Conservation (phyloP, 1,140 invertebrate genomes). For the Druon quercuslanigerum region DNA sequence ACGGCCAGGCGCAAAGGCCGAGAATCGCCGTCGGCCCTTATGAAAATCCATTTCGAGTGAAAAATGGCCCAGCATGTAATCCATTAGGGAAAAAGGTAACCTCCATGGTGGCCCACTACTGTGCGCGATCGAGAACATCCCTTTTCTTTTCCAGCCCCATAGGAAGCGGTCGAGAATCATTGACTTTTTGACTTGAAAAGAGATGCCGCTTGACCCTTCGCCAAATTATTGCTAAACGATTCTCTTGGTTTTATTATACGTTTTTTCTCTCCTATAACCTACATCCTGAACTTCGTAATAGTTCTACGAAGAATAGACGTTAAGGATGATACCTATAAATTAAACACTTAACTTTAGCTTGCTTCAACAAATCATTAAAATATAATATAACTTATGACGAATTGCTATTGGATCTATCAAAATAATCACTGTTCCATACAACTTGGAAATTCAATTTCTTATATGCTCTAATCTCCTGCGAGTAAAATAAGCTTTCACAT, state of each 20-base stretch:
- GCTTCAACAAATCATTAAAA: too few species aligned
- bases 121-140: constrained; percentile 33
- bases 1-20: constrained; percentile 34
- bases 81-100: constrained; percentile 56
- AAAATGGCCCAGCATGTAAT: constrained; percentile 61
- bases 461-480: too few species aligned
- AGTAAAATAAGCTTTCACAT: background rate
- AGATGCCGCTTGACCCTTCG: background rate
- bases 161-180: constrained; percentile 32
- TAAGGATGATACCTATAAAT: too few species aligned
- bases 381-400: too few species aligned
- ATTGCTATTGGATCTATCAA: too few species aligned
- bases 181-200: constrained; percentile 35
- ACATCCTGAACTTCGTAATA: background rate
- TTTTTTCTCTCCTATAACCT: background rate
- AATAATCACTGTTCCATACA: too few species aligned
- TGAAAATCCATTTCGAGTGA: constrained; percentile 67
- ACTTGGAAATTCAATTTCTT: too few species aligned
- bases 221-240: constrained; percentile 36
- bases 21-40: constrained; percentile 37
- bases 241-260: background rate
- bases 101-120: constrained; percentile 24
- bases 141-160: constrained; percentile 33
- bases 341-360: too few species aligned
- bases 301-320: too few species aligned